A percentile compares a stretch with the other conserved stretches of the same genome.
These are phyloP conservation scores for Mellivora capensis DNA, from an alignment of 2,113 vertebrate genomes.

Conservation along the genomic window DNA sequence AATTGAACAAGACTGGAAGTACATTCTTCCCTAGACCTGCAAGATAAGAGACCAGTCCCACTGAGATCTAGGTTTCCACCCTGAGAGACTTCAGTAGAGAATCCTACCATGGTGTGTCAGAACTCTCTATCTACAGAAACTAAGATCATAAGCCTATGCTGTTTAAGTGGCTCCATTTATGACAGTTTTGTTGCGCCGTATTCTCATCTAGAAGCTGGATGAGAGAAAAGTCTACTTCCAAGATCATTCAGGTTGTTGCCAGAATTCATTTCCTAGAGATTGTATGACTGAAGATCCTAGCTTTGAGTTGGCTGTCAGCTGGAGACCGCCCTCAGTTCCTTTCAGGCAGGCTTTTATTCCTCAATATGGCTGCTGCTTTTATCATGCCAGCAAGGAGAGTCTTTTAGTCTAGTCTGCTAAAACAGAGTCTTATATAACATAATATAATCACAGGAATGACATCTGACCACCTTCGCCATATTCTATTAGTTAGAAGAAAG, in stretches of 20 bases:
- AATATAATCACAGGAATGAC: neutral
- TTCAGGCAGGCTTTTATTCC: neutral
- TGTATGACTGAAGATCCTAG: neutral
- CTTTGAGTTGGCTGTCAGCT: neutral
- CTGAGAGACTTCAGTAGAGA: neutral
- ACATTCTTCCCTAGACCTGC: neutral
- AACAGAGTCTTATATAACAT: neutral
- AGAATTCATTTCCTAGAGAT: neutral
- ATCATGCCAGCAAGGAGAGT: neutral
- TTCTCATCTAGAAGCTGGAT: neutral
- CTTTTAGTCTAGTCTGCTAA: neutral
- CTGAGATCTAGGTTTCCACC: neutral
- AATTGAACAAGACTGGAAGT: neutral
- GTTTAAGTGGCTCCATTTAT: neutral
- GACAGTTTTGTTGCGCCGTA: neutral
- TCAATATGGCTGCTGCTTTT: neutral
- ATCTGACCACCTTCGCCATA: neutral
- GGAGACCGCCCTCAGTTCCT: neutral
- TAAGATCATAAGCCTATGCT: neutral
- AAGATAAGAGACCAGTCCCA: neutral
- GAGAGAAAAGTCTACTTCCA: neutral
- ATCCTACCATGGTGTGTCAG: neutral
- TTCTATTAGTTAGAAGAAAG: neutral
- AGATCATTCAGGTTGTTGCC: neutral
- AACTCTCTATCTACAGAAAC: neutral